phyloP scores from a whole-genome alignment of 2,113 vertebrate genomes.

The Lasiurus cinereus region DNA sequence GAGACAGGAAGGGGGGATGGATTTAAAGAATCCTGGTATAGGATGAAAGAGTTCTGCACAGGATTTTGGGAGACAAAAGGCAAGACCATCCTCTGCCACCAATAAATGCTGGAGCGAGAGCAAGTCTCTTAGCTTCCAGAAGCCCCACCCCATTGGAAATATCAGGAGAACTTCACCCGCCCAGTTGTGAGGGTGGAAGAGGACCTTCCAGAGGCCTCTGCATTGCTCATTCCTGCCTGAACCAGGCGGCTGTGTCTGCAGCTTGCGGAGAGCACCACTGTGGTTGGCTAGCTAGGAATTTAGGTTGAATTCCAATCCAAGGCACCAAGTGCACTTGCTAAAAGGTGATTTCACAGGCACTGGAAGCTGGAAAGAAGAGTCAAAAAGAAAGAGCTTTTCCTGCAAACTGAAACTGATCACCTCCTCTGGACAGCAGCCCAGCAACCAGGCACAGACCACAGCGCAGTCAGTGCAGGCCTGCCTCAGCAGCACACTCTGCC shows the following conservation, averaged over 20 bases:
- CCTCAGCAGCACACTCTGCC: neutral
- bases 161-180: neutral
- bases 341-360: neutral
- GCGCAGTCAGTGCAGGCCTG: rapidly evolving
- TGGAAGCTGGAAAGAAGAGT: neutral
- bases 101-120: neutral
- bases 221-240: neutral
- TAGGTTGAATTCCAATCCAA: conserved; percentile 25
- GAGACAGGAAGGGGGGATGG: too few relatives aligned
- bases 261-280: neutral
- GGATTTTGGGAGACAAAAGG: neutral
- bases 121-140: neutral
- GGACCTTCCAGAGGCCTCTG: neutral
- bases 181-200: neutral
- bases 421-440: neutral
- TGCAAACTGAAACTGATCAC: neutral
- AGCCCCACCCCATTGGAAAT: neutral
- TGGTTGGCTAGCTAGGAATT: neutral
- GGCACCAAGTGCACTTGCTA: neutral
- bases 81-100: neutral
- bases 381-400: neutral
- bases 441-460: neutral
- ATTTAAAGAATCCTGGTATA: neutral
- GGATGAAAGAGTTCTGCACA: neutral
- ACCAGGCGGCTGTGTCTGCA: rapidly evolving